Evolutionary conservation across 2,797 vertebrate genomes (phyloP).

Genomic region (Dicrostonyx torquatus): DNA sequence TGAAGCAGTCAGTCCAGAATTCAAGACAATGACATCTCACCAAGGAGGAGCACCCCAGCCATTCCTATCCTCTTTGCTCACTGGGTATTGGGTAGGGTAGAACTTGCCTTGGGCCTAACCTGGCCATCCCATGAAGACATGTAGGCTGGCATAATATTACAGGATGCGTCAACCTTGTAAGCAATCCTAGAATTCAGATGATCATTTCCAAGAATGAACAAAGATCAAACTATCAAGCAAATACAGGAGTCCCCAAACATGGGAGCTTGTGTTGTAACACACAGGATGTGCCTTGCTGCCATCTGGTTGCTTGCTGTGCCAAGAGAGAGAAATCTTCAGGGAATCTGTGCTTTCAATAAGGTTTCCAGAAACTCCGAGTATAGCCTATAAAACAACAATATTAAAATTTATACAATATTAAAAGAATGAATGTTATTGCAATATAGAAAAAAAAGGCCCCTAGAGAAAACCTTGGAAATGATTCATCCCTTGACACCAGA

Average conservation of each 20-base stretch:
- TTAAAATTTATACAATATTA: neutral
- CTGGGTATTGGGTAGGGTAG: neutral
- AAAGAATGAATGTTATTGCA: neutral
- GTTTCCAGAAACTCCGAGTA: slow-evolving; percentile 34
- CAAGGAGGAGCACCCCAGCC: neutral
- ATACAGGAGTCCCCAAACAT: neutral
- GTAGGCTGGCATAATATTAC: neutral
- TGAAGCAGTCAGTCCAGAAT: neutral
- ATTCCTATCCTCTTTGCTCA: neutral
- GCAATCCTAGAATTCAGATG: neutral
- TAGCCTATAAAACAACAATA: neutral
- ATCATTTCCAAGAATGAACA: slow-evolving; percentile 20
- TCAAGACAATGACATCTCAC: neutral
- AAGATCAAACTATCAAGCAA: neutral
- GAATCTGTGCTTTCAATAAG: neutral
- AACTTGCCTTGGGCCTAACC: neutral
- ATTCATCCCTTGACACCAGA: neutral
- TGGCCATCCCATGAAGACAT: rapidly evolving
- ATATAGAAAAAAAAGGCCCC: neutral
- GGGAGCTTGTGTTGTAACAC: neutral
- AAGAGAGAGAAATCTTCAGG: neutral
- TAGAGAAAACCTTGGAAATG: neutral
- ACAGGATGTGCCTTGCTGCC: neutral
- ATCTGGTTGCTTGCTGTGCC: neutral
- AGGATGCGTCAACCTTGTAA: neutral